A percentile compares a stretch with the other conserved stretches of the same genome.
Conservation (phyloP, 2,797 vertebrate genomes). For the Phataginus tetradactyla region DNA sequence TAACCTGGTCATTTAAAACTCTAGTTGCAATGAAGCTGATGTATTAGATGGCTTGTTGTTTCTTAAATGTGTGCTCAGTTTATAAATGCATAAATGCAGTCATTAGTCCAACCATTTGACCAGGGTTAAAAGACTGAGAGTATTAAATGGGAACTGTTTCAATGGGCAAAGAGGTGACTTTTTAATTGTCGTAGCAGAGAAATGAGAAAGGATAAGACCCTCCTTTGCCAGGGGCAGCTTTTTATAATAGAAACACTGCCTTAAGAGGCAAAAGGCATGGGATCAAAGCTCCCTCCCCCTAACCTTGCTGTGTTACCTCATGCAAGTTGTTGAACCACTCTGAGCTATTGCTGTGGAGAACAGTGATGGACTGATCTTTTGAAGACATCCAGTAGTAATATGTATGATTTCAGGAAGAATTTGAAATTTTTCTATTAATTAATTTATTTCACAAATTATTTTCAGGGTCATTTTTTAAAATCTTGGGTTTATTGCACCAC, state of each 20-base stretch:
- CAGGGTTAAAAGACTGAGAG: conserved; percentile 49
- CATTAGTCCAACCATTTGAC: conserved; percentile 76
- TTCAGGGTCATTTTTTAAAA: neutral
- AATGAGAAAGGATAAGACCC: neutral
- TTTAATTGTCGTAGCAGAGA: neutral
- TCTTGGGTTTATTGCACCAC: neutral
- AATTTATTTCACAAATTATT: neutral
- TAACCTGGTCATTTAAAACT: conserved; percentile 79
- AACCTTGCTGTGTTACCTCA: neutral
- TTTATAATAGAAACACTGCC: neutral
- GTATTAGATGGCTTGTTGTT: conserved; percentile 78
- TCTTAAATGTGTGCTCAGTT: conserved; percentile 81
- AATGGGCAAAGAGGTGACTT: neutral
- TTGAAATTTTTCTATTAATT: neutral
- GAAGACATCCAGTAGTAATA: neutral
- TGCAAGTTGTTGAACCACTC: neutral
- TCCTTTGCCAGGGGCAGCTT: neutral
- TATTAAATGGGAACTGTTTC: conserved; percentile 54
- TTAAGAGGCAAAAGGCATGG: neutral
- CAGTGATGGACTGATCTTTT: neutral
- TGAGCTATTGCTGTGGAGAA: neutral
- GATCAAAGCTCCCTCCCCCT: neutral
- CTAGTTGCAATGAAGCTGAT: conserved; percentile 77
- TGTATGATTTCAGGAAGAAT: neutral
- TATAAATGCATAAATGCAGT: conserved; percentile 83